Conservation (phyloP, 2,113 vertebrate species). For the Apteryx owenii region DNA sequence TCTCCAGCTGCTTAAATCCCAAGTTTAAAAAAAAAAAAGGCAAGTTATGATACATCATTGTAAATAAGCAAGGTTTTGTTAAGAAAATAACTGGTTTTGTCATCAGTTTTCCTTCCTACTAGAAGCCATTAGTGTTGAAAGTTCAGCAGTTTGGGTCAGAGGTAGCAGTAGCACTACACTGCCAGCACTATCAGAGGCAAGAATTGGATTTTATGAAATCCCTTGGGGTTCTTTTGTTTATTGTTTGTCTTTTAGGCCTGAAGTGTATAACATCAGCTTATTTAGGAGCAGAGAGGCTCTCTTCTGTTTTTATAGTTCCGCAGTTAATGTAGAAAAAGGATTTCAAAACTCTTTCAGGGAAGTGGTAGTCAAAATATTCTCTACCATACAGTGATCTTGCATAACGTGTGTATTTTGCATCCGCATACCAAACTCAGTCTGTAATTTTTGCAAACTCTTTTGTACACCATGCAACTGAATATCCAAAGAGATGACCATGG, state of each 20-base stretch:
- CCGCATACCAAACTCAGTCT: neutral
- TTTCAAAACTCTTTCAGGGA: conserved; percentile 62
- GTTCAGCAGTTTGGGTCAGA: neutral
- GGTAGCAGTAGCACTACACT: neutral
- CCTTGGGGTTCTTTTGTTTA: neutral
- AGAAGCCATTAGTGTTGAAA: neutral
- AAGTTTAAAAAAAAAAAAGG: neutral
- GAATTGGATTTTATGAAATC: neutral
- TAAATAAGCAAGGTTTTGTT: neutral
- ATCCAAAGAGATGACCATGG: neutral
- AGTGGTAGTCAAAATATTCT: neutral
- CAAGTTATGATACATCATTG: neutral
- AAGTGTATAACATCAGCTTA: neutral
- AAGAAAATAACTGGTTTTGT: neutral
- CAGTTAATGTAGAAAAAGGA: conserved; percentile 23
- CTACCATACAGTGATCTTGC: neutral
- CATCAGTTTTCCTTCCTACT: neutral
- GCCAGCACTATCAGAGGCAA: neutral
- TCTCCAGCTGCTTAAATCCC: neutral
- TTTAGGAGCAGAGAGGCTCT: neutral
- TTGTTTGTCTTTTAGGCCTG: neutral
- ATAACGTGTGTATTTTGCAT: neutral
- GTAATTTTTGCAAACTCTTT: neutral
- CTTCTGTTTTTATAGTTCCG: conserved; percentile 1
- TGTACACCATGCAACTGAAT: neutral